These are phyloP conservation scores for Epinephelus moara DNA, from an alignment of 2,113 vertebrate genomes.

Conservation along the genomic window DNA sequence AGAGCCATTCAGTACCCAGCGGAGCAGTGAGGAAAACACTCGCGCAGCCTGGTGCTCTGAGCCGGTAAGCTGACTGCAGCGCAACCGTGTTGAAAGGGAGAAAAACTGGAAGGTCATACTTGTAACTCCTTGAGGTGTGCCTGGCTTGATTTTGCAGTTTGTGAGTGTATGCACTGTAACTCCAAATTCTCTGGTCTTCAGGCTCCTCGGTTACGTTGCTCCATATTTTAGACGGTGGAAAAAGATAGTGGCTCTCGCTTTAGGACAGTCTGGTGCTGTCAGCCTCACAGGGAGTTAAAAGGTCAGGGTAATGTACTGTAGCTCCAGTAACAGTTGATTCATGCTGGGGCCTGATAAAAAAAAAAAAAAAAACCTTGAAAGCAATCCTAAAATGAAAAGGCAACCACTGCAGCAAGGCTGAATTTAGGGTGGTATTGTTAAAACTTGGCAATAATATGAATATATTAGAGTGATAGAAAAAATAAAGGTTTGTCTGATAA, in stretches of 20 bases:
- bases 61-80: background rate
- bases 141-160: slow-evolving; percentile 18
- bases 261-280: slow-evolving; percentile 15
- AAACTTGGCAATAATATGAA: background rate
- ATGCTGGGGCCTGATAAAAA: slow-evolving; percentile 30
- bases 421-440: background rate
- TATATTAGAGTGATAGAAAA: background rate
- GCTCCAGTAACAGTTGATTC: slow-evolving; percentile 39
- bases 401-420: slow-evolving; percentile 6
- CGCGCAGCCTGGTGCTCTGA: slow-evolving; percentile 7
- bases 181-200: background rate
- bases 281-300: slow-evolving; percentile 42
- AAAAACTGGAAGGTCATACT: slow-evolving; percentile 25
- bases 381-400: slow-evolving; percentile 37
- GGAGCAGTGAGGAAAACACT: slow-evolving; percentile 1
- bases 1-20: background rate
- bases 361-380: slow-evolving; percentile 18
- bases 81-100: slow-evolving; percentile 3
- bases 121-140: slow-evolving; percentile 13
- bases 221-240: background rate
- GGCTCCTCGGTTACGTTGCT: background rate
- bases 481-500: background rate
- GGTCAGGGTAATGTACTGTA: slow-evolving; percentile 24
- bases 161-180: background rate
- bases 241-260: slow-evolving; percentile 10